Conservation (phyloP, 2,797 vertebrate species). For the Hafferia zeledoni region DNA sequence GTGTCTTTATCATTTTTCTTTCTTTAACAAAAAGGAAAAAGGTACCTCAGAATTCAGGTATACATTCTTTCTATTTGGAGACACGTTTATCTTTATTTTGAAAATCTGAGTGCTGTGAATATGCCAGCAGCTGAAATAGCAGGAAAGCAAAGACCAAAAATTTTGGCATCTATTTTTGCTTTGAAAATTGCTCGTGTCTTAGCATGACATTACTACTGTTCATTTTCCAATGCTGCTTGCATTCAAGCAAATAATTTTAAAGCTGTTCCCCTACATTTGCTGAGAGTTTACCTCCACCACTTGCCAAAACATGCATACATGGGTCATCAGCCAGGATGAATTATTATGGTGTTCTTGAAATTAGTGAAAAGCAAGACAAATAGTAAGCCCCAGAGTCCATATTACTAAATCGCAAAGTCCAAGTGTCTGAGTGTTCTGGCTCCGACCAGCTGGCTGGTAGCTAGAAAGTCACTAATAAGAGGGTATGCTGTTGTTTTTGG, state of each 20-base stretch:
- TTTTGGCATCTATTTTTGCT: neutral
- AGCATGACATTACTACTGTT: neutral
- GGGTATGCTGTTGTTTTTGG: neutral
- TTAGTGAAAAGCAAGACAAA: neutral
- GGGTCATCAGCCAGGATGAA: neutral
- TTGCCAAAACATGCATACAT: neutral
- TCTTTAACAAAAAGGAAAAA: slow-evolving; percentile 76
- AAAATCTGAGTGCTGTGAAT: neutral
- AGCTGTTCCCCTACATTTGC: neutral
- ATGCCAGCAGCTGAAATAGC: neutral
- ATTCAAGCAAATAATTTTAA: neutral
- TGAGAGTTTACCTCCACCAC: neutral
- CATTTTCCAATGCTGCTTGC: neutral
- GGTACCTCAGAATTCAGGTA: neutral
- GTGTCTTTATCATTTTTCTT: slow-evolving; percentile 66
- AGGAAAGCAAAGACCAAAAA: neutral
- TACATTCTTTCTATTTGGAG: neutral
- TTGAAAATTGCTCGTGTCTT: neutral
- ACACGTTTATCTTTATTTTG: neutral
- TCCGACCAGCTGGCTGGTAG: neutral
- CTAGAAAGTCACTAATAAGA: neutral
- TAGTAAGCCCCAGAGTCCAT: neutral
- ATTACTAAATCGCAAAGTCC: neutral
- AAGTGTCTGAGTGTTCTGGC: neutral
- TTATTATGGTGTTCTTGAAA: neutral